Percentiles rank a stretch among this genome's conserved stretches.
Conservation (phyloP, 2,113 vertebrate species). For the Pycnonotus jocosus region DNA sequence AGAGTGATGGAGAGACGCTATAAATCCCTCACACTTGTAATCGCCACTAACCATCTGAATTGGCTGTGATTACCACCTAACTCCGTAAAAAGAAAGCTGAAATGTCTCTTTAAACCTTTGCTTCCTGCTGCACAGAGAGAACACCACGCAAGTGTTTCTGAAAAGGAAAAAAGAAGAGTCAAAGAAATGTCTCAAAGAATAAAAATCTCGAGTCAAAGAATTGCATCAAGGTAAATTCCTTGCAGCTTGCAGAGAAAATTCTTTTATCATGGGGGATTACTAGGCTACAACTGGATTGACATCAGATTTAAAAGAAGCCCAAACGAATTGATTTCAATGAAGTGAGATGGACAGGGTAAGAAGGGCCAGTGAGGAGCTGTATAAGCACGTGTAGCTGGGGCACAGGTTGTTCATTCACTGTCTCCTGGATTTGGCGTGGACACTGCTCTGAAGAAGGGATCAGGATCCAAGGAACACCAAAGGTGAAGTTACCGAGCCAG, state of each 20-base stretch:
- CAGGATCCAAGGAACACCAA: no score
- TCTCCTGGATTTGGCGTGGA: neutral
- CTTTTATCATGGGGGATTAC: neutral
- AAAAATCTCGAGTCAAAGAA: neutral
- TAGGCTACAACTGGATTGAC: neutral
- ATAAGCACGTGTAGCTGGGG: neutral
- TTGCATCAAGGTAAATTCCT: neutral
- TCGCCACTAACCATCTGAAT: neutral
- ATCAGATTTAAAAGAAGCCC: neutral
- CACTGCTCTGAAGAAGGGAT: neutral
- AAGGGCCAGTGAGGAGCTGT: neutral
- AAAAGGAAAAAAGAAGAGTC: neutral
- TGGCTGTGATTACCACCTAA: neutral
- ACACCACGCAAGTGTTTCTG: neutral
- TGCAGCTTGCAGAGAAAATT: neutral
- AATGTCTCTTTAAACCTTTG: neutral
- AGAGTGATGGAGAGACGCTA: neutral
- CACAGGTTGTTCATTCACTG: neutral
- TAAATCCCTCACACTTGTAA: neutral
- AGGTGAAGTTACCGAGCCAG: neutral
- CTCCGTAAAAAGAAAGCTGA: neutral
- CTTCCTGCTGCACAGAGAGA: neutral
- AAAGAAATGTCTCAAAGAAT: neutral
- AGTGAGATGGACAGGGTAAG: neutral
- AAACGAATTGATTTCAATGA: accelerated